Conservation (phyloP, 2,797 vertebrate genomes). For the Sebastes glaucus region DNA sequence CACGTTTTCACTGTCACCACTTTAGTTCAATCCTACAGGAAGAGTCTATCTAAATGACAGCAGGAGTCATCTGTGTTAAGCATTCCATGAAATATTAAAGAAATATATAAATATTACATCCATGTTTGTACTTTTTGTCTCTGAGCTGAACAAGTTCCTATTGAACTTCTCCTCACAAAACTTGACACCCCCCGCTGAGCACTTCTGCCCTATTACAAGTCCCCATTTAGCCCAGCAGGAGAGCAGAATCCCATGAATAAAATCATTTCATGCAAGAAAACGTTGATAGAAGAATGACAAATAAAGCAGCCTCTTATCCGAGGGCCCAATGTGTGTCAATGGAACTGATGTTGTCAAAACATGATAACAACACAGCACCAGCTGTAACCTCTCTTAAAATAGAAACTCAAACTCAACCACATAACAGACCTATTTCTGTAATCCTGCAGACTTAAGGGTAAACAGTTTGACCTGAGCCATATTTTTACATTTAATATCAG, state of each 20-base stretch:
- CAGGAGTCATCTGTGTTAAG: conserved; percentile 12
- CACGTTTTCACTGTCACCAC: conserved; percentile 17
- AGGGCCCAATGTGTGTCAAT: conserved; percentile 32
- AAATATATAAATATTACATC: conserved; percentile 56
- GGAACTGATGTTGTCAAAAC: conserved; percentile 51
- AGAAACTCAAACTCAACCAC: conserved; percentile 12
- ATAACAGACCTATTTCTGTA: conserved; percentile 11
- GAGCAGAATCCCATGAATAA: conserved; percentile 66
- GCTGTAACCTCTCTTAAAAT: conserved; percentile 31
- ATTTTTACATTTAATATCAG: background rate
- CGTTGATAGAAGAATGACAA: conserved; percentile 59
- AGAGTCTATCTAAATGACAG: conserved; percentile 34
- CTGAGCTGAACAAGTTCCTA: conserved; percentile 48
- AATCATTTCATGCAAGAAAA: conserved; percentile 56
- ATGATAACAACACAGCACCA: conserved; percentile 12
- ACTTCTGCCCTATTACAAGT: conserved; percentile 64
- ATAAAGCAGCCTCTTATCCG: conserved; percentile 47
- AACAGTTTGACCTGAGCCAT: conserved; percentile 2
- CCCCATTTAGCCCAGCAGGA: conserved; percentile 71
- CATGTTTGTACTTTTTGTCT: conserved; percentile 49
- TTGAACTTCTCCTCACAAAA: conserved; percentile 55
- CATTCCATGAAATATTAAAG: conserved; percentile 49
- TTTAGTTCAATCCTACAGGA: conserved; percentile 16
- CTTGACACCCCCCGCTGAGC: conserved; percentile 46
- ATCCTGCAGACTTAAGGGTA: background rate